phyloP scores from a whole-genome alignment of 2,888 invertebrate species.

The Diogma glabrata region DNA sequence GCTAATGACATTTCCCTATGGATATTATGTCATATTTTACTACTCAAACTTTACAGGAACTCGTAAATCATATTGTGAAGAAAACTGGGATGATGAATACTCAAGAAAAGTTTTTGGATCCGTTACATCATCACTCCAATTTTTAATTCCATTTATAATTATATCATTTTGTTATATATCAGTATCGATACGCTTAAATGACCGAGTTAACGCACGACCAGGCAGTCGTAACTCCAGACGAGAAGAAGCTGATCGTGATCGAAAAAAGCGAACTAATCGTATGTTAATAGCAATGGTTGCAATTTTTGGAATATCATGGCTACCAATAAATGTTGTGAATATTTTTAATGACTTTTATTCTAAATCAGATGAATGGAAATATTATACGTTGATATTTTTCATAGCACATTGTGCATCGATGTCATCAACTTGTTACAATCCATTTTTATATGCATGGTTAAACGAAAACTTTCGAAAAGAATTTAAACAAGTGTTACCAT shows the following conservation, averaged over 20 bases:
- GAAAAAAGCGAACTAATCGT: conserved; percentile 84
- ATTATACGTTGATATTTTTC: conserved; percentile 83
- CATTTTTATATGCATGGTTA: conserved; percentile 94
- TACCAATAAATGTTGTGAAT: conserved; percentile 83
- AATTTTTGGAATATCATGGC: conserved; percentile 93
- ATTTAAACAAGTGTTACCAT: conserved; percentile 66
- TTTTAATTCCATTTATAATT: conserved; percentile 84
- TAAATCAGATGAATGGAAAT: conserved; percentile 61
- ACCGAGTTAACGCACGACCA: conserved; percentile 72
- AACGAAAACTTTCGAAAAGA: conserved; percentile 88
- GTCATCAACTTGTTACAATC: conserved; percentile 95
- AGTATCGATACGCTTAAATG: conserved; percentile 78
- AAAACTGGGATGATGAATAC: conserved; percentile 80
- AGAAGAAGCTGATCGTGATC: conserved; percentile 79
- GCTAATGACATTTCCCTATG: conserved; percentile 82
- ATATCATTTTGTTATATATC: conserved; percentile 91
- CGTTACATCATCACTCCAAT: conserved; percentile 81
- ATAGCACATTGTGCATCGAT: conserved; percentile 83
- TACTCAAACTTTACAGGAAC: conserved; percentile 33
- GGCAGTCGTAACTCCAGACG: conserved; percentile 74
- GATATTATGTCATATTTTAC: conserved; percentile 57
- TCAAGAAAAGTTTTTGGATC: conserved; percentile 73
- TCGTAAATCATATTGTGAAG: conserved; percentile 55
- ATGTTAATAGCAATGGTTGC: conserved; percentile 98
- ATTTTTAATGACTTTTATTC: conserved; percentile 72